Evolutionary conservation across 2,888 invertebrate species (phyloP).

Genomic region (Latheticus oryzae): DNA sequence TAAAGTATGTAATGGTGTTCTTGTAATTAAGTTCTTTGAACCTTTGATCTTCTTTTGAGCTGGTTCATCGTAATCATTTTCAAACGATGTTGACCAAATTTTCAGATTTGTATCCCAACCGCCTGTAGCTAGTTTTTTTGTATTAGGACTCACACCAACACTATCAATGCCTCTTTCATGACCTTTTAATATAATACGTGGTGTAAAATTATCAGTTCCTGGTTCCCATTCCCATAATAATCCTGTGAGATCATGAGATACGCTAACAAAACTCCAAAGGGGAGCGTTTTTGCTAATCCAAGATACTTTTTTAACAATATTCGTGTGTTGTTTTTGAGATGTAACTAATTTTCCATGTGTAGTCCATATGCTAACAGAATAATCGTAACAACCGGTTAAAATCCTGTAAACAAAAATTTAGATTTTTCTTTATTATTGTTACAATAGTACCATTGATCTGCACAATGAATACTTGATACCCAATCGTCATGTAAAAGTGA

Average conservation of each 20-base stretch:
- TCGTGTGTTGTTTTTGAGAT: slow-evolving; percentile 87
- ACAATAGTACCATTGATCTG: slow-evolving; percentile 53
- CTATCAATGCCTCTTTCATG: slow-evolving; percentile 94
- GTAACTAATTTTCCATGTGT: slow-evolving; percentile 85
- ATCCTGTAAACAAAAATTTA: slow-evolving; percentile 72
- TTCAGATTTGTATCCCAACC: slow-evolving; percentile 94
- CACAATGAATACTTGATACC: slow-evolving; percentile 75
- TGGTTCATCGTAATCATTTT: slow-evolving; percentile 58
- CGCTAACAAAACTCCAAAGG: slow-evolving; percentile 69
- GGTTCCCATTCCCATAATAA: slow-evolving; percentile 92
- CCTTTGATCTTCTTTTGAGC: slow-evolving; percentile 58
- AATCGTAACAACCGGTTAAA: slow-evolving; percentile 93
- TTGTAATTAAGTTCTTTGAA: slow-evolving; percentile 46
- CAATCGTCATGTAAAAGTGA: slow-evolving; percentile 96
- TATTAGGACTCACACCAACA: slow-evolving; percentile 79
- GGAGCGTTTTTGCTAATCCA: slow-evolving; percentile 82
- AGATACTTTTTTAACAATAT: slow-evolving; percentile 87
- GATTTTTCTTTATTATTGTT: slow-evolving; percentile 24
- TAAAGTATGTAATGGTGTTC: slow-evolving; percentile 87
- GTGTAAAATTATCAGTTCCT: slow-evolving; percentile 78
- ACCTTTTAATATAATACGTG: slow-evolving; percentile 85
- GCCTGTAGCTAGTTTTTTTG: slow-evolving; percentile 80
- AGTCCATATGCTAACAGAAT: slow-evolving; percentile 91
- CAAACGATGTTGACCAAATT: slow-evolving; percentile 82
- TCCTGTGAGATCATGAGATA: slow-evolving; percentile 92